These are phyloP conservation scores for Andricus grossulariae DNA, from an alignment of 1,140 invertebrate species.

Conservation along the genomic window DNA sequence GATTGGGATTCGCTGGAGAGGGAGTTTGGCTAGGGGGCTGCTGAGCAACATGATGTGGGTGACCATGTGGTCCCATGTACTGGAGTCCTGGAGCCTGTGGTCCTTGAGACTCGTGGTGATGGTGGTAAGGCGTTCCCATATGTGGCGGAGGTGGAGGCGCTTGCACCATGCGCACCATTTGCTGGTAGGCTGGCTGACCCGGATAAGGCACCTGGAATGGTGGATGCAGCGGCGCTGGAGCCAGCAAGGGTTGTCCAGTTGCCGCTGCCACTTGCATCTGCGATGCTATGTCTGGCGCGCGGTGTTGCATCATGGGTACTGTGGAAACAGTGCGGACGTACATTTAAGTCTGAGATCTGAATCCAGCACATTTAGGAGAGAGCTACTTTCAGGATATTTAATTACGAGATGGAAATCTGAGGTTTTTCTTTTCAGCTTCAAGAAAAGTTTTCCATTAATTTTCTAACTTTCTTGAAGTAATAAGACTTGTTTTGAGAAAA, in stretches of 20 bases:
- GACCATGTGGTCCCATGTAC: conserved; percentile 78
- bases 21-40: conserved; percentile 80
- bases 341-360: not conserved
- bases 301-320: conserved; percentile 80
- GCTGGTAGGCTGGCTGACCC: conserved; percentile 74
- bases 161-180: conserved; percentile 75
- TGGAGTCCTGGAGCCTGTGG: conserved; percentile 76
- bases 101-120: conserved; percentile 77
- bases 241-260: conserved; percentile 89
- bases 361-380: conserved; percentile 15
- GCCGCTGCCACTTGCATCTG: conserved; percentile 86
- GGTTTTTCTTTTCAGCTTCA: too few species aligned
- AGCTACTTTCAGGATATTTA: not conserved
- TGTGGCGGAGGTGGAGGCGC: conserved; percentile 75
- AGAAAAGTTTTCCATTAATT: too few species aligned
- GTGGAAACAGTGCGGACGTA: conserved; percentile 32
- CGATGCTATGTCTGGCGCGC: conserved; percentile 79
- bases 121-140: conserved; percentile 79
- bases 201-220: conserved; percentile 80
- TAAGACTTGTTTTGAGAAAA: too few species aligned
- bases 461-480: too few species aligned
- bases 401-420: too few species aligned
- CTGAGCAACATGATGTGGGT: conserved; percentile 73
- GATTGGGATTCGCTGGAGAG: conserved; percentile 80
- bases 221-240: conserved; percentile 82